Conservation (phyloP, 1,140 invertebrate species). For the Pemphigus obesinymphae region DNA sequence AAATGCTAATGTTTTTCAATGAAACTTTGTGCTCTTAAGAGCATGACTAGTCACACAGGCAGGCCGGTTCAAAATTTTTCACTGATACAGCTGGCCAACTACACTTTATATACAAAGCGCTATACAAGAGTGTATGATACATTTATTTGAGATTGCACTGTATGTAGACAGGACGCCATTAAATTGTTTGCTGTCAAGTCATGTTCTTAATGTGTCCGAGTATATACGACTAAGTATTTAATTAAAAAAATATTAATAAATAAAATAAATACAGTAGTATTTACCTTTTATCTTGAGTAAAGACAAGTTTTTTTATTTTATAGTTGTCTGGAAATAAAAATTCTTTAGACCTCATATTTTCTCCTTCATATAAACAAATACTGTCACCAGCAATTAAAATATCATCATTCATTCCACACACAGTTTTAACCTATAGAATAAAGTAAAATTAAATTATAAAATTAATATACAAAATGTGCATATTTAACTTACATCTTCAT, state of each 20-base stretch:
- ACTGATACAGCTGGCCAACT: too few species aligned
- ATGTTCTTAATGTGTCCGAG: too few species aligned
- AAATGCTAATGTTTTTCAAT: too few species aligned
- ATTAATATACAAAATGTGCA: not conserved
- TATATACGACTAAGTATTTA: not conserved
- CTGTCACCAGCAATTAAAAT: slow-evolving; percentile 31
- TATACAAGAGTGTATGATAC: too few species aligned
- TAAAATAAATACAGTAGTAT: not conserved
- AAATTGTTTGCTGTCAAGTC: too few species aligned
- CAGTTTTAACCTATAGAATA: slow-evolving; percentile 5
- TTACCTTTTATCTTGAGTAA: slow-evolving; percentile 37
- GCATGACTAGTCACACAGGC: too few species aligned
- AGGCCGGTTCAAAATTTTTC: too few species aligned
- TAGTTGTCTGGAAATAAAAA: slow-evolving; percentile 17
- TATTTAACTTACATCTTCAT: slow-evolving; percentile 27
- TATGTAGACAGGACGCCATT: too few species aligned
- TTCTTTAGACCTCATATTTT: slow-evolving; percentile 32
- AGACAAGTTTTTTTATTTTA: slow-evolving; percentile 40
- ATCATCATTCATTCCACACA: not conserved
- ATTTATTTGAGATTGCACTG: too few species aligned
- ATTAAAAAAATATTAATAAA: not conserved
- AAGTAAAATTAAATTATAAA: not conserved
- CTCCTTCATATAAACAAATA: slow-evolving; percentile 28
- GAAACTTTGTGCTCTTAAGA: too few species aligned
- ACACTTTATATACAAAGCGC: too few species aligned